These are phyloP conservation scores for Onychomys arenicola DNA, from an alignment of 2,797 vertebrate genomes.

Conservation along the genomic window DNA sequence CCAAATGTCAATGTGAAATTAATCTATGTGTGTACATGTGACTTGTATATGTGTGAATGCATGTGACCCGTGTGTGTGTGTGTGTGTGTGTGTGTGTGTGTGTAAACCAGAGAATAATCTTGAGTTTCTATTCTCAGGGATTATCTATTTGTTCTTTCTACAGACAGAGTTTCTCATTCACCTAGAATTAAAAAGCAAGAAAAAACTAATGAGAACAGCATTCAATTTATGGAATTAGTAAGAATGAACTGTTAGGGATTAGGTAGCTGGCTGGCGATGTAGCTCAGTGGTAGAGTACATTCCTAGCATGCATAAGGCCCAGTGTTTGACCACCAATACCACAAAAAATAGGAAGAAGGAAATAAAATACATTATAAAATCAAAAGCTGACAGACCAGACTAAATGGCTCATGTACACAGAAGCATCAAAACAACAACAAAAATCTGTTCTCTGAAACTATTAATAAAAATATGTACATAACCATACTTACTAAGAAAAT, in stretches of 20 bases:
- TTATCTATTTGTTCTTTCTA: background rate
- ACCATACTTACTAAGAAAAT: background rate
- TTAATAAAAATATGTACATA: background rate
- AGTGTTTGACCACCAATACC: background rate
- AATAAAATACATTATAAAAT: background rate
- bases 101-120: background rate
- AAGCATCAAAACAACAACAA: conserved; percentile 1
- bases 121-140: background rate
- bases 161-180: background rate
- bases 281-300: background rate
- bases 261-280: background rate
- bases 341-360: background rate
- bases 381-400: background rate
- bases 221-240: background rate
- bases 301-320: background rate
- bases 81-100: background rate
- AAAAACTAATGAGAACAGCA: background rate
- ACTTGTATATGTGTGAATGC: background rate
- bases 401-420: background rate
- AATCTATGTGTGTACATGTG: background rate
- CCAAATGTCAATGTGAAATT: background rate
- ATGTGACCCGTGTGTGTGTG: background rate
- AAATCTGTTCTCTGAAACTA: background rate
- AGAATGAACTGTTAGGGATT: background rate
- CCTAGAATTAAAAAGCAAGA: background rate